phyloP scores from a whole-genome alignment of 2,797 vertebrate species.

The Lophius americanus region DNA sequence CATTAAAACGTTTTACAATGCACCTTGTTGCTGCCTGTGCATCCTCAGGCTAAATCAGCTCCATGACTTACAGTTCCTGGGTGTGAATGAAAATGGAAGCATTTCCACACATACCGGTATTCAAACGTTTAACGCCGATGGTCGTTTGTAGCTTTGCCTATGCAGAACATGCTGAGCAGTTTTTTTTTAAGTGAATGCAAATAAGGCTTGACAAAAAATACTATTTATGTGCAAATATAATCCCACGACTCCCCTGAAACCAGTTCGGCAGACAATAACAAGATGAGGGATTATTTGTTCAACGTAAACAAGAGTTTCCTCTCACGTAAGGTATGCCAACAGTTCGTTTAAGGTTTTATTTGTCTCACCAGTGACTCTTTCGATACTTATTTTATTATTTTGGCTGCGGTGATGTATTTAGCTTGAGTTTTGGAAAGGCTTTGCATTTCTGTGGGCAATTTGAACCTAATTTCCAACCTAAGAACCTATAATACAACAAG shows the following conservation, averaged over 20 bases:
- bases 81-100: slow-evolving; percentile 33
- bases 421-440: too few relatives aligned
- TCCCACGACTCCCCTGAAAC: background rate
- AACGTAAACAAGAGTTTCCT: background rate
- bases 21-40: slow-evolving; percentile 39
- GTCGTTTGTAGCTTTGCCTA: background rate
- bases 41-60: slow-evolving; percentile 40
- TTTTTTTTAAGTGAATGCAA: slow-evolving; percentile 7
- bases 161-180: slow-evolving; percentile 1
- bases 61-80: slow-evolving; percentile 16
- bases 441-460: too few relatives aligned
- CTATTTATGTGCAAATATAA: background rate
- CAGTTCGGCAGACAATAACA: background rate
- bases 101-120: slow-evolving; percentile 11
- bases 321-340: background rate
- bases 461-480: too few relatives aligned
- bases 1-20: slow-evolving; percentile 37
- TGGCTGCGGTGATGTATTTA: too few relatives aligned
- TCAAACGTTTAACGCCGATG: background rate
- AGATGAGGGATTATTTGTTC: slow-evolving; percentile 1
- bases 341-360: too few relatives aligned
- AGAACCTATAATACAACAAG: too few relatives aligned
- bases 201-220: background rate
- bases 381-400: too few relatives aligned
- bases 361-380: background rate